Base-by-base conservation (phyloP, 2,797 vertebrate species). In the Melanotaenia nigrans region DNA sequence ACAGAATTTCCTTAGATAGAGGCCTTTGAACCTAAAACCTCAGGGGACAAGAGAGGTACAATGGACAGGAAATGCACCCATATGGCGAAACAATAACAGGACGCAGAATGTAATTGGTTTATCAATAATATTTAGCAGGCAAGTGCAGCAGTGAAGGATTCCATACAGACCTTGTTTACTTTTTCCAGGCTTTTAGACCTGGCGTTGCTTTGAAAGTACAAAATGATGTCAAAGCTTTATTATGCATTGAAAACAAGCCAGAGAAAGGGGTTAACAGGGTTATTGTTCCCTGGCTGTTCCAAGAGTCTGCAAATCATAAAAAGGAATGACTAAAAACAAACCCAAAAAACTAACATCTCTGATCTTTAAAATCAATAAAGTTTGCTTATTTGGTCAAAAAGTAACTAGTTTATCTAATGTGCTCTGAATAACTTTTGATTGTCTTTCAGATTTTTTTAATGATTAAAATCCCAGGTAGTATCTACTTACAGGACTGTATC, bases 1-100 rank as follows among this genome's bases (percentile, higher is more conserved):
- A 51, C 32, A 83, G 81, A 89, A 86, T 84, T 33, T 36, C 63
- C 62, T 71, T 11, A 47, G 57, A 84, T 61, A 42, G 64, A 86
- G 82, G 49, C 61, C 70, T 90, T 89, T 87, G 78, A 89, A 85
- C 38, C n/a, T 11, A 30, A 68, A 66, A 65, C 28, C 70, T 70
- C 72, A 64, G 40, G 66, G 72, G 73, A 78, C 12, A 60, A 58
- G 3, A 62, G 40, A 24, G 24, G 53, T 49, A 91, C 83, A 92
- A 91, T 89, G 81, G 61, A 59, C 54, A 91, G 89, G 88, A 91
- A 91, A 85, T 62, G 73, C 77, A 74, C 82, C 76, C 69, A 73
- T 45, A n/a, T 8, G 12, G 55, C 57, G 61, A 14, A 79, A 93
- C 88, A 91, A 92, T 92, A 14, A 81, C 68, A 70, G 90, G 87